These are phyloP conservation scores for Trachops cirrhosus DNA, from an alignment of 2,797 vertebrate genomes.

Conservation along the genomic window DNA sequence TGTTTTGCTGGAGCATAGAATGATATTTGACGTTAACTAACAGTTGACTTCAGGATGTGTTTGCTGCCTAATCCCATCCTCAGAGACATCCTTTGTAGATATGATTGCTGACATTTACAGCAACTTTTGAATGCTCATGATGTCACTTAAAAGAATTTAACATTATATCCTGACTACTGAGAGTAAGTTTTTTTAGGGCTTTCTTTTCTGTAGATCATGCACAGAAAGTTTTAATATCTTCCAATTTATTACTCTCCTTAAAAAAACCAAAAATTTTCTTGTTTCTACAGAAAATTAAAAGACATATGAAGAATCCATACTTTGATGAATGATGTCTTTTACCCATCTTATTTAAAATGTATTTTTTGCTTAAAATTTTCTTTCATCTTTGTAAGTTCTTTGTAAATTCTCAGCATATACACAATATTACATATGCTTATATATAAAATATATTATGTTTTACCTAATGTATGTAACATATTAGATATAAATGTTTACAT, in stretches of 20 bases:
- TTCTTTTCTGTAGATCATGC: neutral
- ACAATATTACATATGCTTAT: neutral
- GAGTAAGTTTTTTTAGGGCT: neutral
- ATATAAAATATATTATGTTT: neutral
- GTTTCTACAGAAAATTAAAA: neutral
- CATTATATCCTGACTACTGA: slow-evolving; percentile 31
- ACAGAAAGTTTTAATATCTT: neutral
- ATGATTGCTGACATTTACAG: slow-evolving; percentile 75
- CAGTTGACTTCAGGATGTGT: neutral
- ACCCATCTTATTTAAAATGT: neutral
- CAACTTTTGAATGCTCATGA: slow-evolving; percentile 49
- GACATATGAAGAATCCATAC: neutral
- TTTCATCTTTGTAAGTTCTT: neutral
- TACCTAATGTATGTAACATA: neutral
- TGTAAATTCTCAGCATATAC: neutral
- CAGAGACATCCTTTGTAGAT: slow-evolving; percentile 60
- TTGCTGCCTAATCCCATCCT: slow-evolving; percentile 63
- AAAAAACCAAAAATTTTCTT: neutral
- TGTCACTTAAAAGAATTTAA: slow-evolving; percentile 70
- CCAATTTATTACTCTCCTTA: neutral
- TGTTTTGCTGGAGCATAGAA: slow-evolving; percentile 44
- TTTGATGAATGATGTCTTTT: neutral
- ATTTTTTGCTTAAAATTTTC: neutral
- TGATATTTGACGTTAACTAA: slow-evolving; percentile 61
- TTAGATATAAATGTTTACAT: neutral